phyloP scores from a whole-genome alignment of 2,797 vertebrate species.

The Corythornis leucogaster region DNA sequence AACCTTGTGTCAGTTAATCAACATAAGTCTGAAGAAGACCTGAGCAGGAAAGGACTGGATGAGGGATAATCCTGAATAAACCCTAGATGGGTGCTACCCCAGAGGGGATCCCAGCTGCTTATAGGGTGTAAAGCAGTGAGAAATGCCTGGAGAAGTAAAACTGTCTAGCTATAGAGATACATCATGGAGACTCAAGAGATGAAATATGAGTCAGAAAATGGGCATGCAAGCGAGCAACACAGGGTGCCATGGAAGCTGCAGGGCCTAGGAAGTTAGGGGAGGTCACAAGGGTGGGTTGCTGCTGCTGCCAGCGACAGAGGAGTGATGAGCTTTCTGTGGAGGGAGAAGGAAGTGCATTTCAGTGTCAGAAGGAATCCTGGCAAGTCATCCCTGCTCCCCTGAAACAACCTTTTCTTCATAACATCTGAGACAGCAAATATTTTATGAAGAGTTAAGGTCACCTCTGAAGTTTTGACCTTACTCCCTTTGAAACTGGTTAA shows the following conservation, averaged over 20 bases:
- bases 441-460: slow-evolving; percentile 72
- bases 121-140: neutral
- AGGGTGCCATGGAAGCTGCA: neutral
- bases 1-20: neutral
- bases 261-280: neutral
- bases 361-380: slow-evolving; percentile 29
- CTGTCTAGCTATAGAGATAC: neutral
- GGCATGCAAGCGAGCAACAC: rapidly evolving
- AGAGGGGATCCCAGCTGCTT: neutral
- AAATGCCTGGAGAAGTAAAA: neutral
- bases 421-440: slow-evolving; percentile 58
- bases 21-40: neutral
- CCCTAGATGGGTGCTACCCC: neutral
- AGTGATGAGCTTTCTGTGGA: neutral
- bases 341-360: slow-evolving; percentile 29
- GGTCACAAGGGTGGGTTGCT: neutral
- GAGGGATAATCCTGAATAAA: neutral
- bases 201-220: neutral
- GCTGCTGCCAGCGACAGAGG: neutral
- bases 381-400: slow-evolving; percentile 24
- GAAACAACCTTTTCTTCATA: slow-evolving; percentile 52
- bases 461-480: slow-evolving; percentile 63
- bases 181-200: neutral
- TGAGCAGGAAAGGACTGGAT: neutral
- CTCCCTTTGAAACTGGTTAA: slow-evolving; percentile 65